These are phyloP conservation scores for Lycodopsis pacificus DNA, from an alignment of 2,797 vertebrate species.

Conservation along the genomic window DNA sequence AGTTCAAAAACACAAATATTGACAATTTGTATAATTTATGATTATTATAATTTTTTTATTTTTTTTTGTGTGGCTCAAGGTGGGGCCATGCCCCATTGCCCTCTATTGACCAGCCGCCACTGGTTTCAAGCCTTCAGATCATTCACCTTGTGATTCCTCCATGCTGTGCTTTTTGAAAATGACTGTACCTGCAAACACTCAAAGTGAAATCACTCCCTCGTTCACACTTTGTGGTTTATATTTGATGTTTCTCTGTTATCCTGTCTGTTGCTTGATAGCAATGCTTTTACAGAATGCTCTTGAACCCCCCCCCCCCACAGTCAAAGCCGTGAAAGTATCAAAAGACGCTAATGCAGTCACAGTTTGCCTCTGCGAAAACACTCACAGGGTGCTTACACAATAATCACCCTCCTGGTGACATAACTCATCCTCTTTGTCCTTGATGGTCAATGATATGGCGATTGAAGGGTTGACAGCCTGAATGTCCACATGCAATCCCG, in stretches of 20 bases:
- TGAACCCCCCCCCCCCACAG: constrained; percentile 3
- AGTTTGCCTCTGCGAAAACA: constrained; percentile 4
- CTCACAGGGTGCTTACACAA: not conserved
- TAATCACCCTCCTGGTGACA: not conserved
- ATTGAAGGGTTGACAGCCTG: constrained; percentile 16
- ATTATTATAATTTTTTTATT: no score
- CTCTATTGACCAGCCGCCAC: no score
- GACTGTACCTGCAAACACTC: constrained; percentile 23
- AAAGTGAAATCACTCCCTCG: constrained; percentile 1
- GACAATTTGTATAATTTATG: no score
- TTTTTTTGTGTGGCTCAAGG: no score
- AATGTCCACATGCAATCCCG: constrained; percentile 17
- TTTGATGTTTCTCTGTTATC: constrained; percentile 40
- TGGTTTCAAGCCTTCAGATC: constrained; percentile 23
- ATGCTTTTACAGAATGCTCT: constrained; percentile 33
- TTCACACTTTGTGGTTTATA: constrained; percentile 18
- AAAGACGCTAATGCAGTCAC: constrained; percentile 10
- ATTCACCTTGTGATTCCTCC: constrained; percentile 46
- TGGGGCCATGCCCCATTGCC: no score
- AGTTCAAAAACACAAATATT: no score
- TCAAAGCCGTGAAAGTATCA: constrained; percentile 16
- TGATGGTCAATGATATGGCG: not conserved
- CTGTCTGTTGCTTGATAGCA: constrained; percentile 35
- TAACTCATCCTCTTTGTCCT: constrained; percentile 5
- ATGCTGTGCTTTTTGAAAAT: constrained; percentile 51